Conservation (phyloP, 92 coral and sea anemone species). For the Paragorgia papillata region DNA sequence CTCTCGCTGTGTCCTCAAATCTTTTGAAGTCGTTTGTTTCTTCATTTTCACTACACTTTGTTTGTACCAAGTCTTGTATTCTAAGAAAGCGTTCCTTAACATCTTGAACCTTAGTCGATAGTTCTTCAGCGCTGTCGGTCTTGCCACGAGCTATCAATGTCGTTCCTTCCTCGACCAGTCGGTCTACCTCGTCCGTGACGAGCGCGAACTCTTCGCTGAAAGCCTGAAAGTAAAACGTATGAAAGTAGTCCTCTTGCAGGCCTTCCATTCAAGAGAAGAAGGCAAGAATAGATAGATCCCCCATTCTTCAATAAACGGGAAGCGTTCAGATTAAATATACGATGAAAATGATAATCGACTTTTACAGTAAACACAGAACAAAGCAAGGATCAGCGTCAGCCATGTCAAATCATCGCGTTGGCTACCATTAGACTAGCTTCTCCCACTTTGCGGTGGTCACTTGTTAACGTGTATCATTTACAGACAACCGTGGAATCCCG, state of each 20-base stretch:
- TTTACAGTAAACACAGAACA: constrained; percentile 2
- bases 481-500: too few relatives aligned
- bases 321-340: background rate
- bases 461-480: too few relatives aligned
- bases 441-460: too few relatives aligned
- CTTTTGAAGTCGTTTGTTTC: constrained; percentile 11
- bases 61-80: constrained; percentile 71
- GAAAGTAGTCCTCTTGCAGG: constrained; percentile 56
- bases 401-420: background rate
- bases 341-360: constrained; percentile 13
- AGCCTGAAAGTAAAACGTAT: constrained; percentile 92
- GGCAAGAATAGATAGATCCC: background rate
- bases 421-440: background rate
- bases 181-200: constrained; percentile 73
- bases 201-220: constrained; percentile 88
- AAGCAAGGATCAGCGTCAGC: background rate
- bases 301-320: constrained; percentile 31
- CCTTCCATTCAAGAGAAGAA: constrained; percentile 50
- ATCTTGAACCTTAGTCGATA: constrained; percentile 61
- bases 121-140: constrained; percentile 64
- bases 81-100: constrained; percentile 72
- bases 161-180: constrained; percentile 14
- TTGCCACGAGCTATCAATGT: background rate
- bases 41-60: constrained; percentile 46
- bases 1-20: constrained; percentile 11